These are phyloP conservation scores for Machimus atricapillus DNA, from an alignment of 2,888 invertebrate genomes.

Conservation along the genomic window DNA sequence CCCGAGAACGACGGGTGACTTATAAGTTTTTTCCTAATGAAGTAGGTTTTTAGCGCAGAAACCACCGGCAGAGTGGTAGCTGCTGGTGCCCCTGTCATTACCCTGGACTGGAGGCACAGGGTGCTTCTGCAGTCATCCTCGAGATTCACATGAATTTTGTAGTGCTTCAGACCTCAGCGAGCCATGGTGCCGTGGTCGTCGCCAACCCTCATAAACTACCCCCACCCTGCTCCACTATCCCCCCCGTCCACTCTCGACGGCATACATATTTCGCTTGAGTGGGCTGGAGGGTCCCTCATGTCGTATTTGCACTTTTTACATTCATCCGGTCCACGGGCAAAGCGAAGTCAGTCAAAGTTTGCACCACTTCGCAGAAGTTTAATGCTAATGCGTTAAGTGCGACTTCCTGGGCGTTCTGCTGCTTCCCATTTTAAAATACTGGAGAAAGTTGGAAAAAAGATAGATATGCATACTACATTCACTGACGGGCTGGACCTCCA, in stretches of 20 bases:
- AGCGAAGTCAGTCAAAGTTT: background rate
- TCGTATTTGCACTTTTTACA: background rate
- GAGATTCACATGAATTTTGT: background rate
- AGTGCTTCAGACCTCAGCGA: background rate
- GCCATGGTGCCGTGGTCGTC: background rate
- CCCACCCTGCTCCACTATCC: background rate
- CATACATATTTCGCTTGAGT: background rate
- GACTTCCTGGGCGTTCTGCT: background rate
- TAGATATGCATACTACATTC: background rate
- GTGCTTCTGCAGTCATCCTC: background rate
- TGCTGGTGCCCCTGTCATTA: background rate
- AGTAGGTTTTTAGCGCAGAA: slow-evolving; percentile 6
- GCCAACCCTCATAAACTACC: background rate
- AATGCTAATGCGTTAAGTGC: background rate
- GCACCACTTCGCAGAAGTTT: background rate
- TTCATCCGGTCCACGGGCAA: background rate
- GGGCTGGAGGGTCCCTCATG: background rate
- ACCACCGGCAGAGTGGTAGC: background rate
- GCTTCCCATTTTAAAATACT: background rate
- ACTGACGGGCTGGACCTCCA: background rate
- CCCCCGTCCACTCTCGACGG: background rate
- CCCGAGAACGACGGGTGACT: background rate
- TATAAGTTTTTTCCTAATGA: slow-evolving; percentile 17
- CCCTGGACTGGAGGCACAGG: background rate
- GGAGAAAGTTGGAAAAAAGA: background rate